Base-by-base conservation (phyloP, 1,140 invertebrate genomes). In the Ceratosolen solmsi region DNA sequence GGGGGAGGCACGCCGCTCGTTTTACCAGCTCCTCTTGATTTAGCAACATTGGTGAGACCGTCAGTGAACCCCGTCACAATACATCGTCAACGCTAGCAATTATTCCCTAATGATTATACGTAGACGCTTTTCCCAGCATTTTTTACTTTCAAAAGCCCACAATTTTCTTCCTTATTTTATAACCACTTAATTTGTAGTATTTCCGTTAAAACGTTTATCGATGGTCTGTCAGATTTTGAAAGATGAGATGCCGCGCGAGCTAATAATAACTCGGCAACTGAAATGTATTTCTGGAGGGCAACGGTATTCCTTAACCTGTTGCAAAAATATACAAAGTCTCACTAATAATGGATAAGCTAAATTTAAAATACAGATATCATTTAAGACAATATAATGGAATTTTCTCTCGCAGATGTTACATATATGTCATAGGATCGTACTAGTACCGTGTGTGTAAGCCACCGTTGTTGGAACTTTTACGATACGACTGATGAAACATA, bases 1-100 rank as follows among this genome's bases (percentile, higher is more conserved):
- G 36, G 70, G 78, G 77, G 78, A 80, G 70, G 68, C 78, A 33
- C 63, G 54, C 54, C 78, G 78, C 78, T 73, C 54, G 30, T 56
- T 41, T 73, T 49, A 72, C 78, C 54, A 27, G 36, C 51, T 46
- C 33, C n/a, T 41, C 77, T 70, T 11, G 65, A 79, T 79, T 79
- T 71, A 71, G 77, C 46, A 71, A 79, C 33, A 25, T 30, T 27
- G 25, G 20, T 11, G 15, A 8, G 71, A 30, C 9, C 63, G 54
- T 58, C 76, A 78, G n/a, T 4, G 3, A 2, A 22, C 7, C 15
- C 30, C 33, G 77, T 79, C 77, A 72, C 20, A 3, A 41, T 13
- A 56, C 77, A 9, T 27, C 38, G 77, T 79, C 65, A 56, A 58
- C 41, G 75, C 8, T 51, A 20, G 2, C 33, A 38, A 36, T 30